These are phyloP conservation scores for Melanocharis versteri DNA, from an alignment of 2,113 vertebrate species.

Conservation along the genomic window DNA sequence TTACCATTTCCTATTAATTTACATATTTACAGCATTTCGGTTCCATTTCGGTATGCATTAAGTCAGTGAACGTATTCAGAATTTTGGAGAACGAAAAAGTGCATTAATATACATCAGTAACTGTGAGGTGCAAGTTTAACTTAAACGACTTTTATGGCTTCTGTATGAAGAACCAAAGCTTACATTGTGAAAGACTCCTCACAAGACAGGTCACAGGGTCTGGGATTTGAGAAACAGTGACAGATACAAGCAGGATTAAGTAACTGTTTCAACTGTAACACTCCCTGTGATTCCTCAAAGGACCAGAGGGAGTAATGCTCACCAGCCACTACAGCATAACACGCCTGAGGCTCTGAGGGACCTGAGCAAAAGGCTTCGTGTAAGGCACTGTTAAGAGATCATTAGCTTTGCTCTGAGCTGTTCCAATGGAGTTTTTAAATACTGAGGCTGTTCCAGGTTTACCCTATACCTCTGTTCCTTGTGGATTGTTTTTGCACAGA, in stretches of 20 bases:
- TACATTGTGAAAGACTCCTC: background rate
- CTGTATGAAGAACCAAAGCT: background rate
- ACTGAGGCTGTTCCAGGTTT: background rate
- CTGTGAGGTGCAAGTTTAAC: background rate
- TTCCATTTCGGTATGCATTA: background rate
- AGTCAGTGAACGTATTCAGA: background rate
- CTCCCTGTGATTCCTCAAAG: background rate
- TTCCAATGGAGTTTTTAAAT: background rate
- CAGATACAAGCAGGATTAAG: background rate
- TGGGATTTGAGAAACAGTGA: background rate
- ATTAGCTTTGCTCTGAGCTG: background rate
- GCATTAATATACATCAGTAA: background rate
- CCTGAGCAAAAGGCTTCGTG: background rate
- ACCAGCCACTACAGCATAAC: background rate
- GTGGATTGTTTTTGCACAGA: background rate
- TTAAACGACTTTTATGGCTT: accelerated
- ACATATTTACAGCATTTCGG: background rate
- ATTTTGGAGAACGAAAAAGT: background rate
- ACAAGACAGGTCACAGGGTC: accelerated
- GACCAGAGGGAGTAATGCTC: background rate
- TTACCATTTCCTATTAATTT: background rate
- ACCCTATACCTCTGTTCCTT: background rate
- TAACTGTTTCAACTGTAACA: background rate
- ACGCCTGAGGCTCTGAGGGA: accelerated
- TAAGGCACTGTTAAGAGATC: background rate